Percentiles rank a stretch among this genome's conserved stretches.
Evolutionary conservation across 2,797 vertebrate species (phyloP).

Genomic region (Bufotes viridis): DNA sequence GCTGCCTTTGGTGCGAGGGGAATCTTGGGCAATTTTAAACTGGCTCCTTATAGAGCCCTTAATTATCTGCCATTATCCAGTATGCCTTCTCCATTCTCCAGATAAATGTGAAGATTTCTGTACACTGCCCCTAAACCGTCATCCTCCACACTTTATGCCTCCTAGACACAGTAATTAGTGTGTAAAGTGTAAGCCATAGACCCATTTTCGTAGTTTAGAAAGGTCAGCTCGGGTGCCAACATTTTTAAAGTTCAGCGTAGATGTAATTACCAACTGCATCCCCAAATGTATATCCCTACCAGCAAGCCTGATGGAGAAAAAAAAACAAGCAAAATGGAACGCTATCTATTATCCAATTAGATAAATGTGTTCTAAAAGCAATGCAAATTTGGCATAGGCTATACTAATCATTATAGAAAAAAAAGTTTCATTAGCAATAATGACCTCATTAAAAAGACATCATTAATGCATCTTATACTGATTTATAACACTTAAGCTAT

Average conservation of each 20-base stretch:
- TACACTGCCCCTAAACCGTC: slow-evolving; percentile 12
- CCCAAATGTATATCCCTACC: slow-evolving; percentile 55
- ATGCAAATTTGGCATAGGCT: slow-evolving; percentile 60
- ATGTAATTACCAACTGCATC: slow-evolving; percentile 55
- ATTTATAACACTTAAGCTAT: slow-evolving; percentile 53
- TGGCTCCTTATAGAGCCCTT: background rate
- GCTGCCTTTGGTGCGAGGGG: background rate
- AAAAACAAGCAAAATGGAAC: slow-evolving; percentile 50
- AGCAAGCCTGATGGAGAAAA: slow-evolving; percentile 25
- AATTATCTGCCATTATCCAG: slow-evolving; percentile 44
- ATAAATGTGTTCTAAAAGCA: slow-evolving; percentile 62
- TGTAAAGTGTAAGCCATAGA: slow-evolving; percentile 19
- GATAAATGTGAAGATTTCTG: slow-evolving; percentile 42
- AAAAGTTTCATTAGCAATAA: slow-evolving; percentile 62
- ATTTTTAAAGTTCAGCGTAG: slow-evolving; percentile 54
- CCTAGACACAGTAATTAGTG: slow-evolving; percentile 54
- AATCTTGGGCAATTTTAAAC: background rate
- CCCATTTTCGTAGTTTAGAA: slow-evolving; percentile 45
- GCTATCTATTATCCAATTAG: slow-evolving; percentile 60
- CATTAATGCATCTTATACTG: slow-evolving; percentile 60
- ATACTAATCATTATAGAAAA: slow-evolving; percentile 60
- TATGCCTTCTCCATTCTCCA: slow-evolving; percentile 1
- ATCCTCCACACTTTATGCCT: slow-evolving; percentile 32
- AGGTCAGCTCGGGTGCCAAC: slow-evolving; percentile 48
- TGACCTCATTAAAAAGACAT: slow-evolving; percentile 61